Percentiles rank a stretch among this genome's conserved stretches.
Conservation (phyloP, 1,140 invertebrate species). For the Pinna nobilis region DNA sequence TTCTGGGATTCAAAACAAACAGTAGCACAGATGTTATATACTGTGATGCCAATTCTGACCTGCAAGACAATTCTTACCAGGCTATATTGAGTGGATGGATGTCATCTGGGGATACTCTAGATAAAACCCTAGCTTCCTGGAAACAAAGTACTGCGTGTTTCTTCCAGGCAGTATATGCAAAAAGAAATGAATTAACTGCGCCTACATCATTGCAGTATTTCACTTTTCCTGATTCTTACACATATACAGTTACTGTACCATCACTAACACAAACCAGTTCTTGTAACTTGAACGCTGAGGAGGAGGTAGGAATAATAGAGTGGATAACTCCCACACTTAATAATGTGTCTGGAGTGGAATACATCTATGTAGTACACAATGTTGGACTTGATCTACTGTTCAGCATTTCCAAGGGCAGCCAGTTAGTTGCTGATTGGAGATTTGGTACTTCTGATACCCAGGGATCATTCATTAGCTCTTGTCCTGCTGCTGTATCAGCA, state of each 20-base stretch:
- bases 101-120: conserved; percentile 11
- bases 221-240: conserved; percentile 17
- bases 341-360: background rate
- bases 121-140: background rate
- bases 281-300: conserved; percentile 22
- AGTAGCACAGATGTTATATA: conserved; percentile 19
- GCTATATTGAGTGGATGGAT: background rate
- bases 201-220: conserved; percentile 36
- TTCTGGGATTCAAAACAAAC: conserved; percentile 30
- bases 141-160: conserved; percentile 29
- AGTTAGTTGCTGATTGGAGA: conserved; percentile 27
- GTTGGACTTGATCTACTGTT: conserved; percentile 28
- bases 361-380: conserved; percentile 25
- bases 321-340: conserved; percentile 28
- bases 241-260: conserved; percentile 23
- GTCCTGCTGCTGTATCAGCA: conserved; percentile 19
- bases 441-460: background rate
- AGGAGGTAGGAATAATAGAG: conserved; percentile 21
- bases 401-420: conserved; percentile 17
- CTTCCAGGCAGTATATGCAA: conserved; percentile 34
- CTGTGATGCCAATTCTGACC: conserved; percentile 22
- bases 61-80: conserved; percentile 22
- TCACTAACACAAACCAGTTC: background rate
- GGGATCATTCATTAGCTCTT: conserved; percentile 8
- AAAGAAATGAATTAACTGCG: background rate